Evolutionary conservation across 1,140 invertebrate genomes (phyloP).

Genomic region (Leptonema lineaticorne): DNA sequence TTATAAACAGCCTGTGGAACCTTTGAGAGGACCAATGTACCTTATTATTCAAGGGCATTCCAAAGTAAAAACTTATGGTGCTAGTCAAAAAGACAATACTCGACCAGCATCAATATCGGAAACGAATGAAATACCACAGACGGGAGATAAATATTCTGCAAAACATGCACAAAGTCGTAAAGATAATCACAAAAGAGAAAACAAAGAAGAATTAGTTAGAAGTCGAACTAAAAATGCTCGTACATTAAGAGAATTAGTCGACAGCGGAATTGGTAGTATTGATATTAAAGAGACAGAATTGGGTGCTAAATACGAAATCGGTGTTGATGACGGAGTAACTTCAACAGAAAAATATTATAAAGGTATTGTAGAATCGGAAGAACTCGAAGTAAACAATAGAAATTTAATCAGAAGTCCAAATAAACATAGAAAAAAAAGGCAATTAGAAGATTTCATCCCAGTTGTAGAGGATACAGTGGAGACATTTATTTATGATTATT

Average conservation of each 20-base stretch:
- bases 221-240: constrained; percentile 35
- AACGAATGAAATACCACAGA: constrained; percentile 55
- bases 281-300: constrained; percentile 59
- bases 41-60: constrained; percentile 80
- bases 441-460: constrained; percentile 49
- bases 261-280: constrained; percentile 48
- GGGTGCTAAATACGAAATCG: constrained; percentile 58
- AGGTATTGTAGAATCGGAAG: constrained; percentile 58
- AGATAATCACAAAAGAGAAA: constrained; percentile 44
- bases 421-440: constrained; percentile 46
- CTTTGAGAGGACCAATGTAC: constrained; percentile 67
- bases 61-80: constrained; percentile 78
- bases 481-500: constrained; percentile 49
- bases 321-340: constrained; percentile 50
- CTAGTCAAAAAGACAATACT: constrained; percentile 56
- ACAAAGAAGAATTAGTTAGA: constrained; percentile 39
- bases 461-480: constrained; percentile 51
- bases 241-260: constrained; percentile 37
- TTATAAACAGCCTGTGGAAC: constrained; percentile 64
- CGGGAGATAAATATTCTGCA: constrained; percentile 44
- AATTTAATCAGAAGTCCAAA: constrained; percentile 42
- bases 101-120: constrained; percentile 50
- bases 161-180: constrained; percentile 59
- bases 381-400: constrained; percentile 49
- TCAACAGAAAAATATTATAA: constrained; percentile 59